Base-by-base conservation (phyloP, 2,113 vertebrate genomes). In the Archocentrus centrarchus region DNA sequence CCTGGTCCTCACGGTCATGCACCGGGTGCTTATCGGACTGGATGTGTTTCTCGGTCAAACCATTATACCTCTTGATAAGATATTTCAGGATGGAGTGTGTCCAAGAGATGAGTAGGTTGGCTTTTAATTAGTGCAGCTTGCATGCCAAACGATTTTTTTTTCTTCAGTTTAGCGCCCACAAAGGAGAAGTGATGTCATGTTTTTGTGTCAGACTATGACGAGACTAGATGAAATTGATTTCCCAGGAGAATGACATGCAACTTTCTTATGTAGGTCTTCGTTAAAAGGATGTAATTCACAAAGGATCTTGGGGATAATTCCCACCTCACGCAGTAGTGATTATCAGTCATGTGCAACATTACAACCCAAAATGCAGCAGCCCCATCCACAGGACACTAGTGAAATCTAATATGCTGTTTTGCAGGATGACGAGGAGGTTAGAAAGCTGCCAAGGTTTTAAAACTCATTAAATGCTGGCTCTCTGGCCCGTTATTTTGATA, bases 11-110 rank as follows among this genome's bases (percentile, higher is more conserved):
- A 98, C 96, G 9, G 97, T 98, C 89, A 98, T 98, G 98, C 98
- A 98, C 90, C 95, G 98, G 37, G 97, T 98, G 2, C 96, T 99
- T 2, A 97, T 99, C 90, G 98, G 98, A 20, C 94, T 97, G 35
- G 98, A 99, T 94, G 97, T 98, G 80, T 99, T 99, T 81, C 96
- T 99, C 53, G 98, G 98, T 5, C 97, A 97, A 86, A 95, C 97
- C 90, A 39, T 90, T 80, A 93, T 99, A 59, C 96, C 97, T 0
- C 95, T 99, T 83, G 96, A 97, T 79, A 93, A 93, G 75, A 90
- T 96, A 32, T 97, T 97, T 79, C 94, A 95, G 61, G 94, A 95
- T 5, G 97, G 96, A 75, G 95, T 92, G 18, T 95, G 96, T 90
- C 97, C 95, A 6, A 95, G 96, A 83, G 97, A 97, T 75, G 96